Base-by-base conservation (phyloP, 2,888 invertebrate genomes). In the Ornithoptera alexandrae region DNA sequence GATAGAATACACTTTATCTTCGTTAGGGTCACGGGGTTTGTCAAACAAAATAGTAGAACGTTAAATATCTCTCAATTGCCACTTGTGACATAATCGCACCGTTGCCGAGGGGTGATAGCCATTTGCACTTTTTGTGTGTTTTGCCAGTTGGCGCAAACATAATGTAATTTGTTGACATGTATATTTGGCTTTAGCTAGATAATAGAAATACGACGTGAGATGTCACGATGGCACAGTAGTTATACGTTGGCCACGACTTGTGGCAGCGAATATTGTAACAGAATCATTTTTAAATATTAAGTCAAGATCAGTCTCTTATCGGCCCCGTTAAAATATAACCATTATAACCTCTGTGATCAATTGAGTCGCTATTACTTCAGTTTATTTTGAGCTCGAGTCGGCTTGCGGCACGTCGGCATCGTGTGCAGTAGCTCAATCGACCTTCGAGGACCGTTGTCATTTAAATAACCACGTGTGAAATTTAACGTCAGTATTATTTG, bases 51-150 rank as follows among this genome's bases (percentile, higher is more conserved):
- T 79, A 79, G 77, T 74, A 76, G 75, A 78, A 79, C 80, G 81
- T 76, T 79, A 77, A 83, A 81, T 76, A 78, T 79, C 75, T 74
- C 76, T 73, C 77, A 83, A 86, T 87, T 87, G 84, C 85, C 84
- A 83, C 88, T 88, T 81, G 81, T 82, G 81, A 83, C 81, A 84
- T 85, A 86, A 87, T 86, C 79, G 78, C 73, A 71, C 76, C 76
- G 77, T 75, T 76, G 78, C 73, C 74, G 76, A 80, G 81, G 83
- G 84, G 83, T 81, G 82, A 75, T 76, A 78, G 80, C 76, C 85
- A 85, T 87, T 89, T 86, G 83, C 79, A 84, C 80, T 85, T 86
- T 84, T 85, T 83, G 78, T 82, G 77, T 84, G 75, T 83, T 84
- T 83, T 82, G 79, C 82, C 84, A 84, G 81, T 84, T 84, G 85